phyloP scores from a whole-genome alignment of 2,888 invertebrate species.

The Drepana falcataria region DNA sequence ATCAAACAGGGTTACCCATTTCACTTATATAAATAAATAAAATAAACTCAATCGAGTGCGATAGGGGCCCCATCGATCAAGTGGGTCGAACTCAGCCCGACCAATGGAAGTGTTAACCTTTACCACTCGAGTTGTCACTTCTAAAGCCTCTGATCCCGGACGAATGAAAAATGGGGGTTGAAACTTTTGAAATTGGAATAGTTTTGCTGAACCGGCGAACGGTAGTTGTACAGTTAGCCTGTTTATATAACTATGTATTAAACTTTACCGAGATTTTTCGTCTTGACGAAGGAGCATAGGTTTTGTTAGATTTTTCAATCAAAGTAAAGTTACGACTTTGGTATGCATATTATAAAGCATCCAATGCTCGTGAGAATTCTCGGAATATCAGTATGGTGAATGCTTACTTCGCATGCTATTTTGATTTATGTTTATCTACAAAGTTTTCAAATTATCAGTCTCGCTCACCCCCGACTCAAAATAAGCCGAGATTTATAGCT shows the following conservation, averaged over 20 bases:
- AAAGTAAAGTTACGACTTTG: no score
- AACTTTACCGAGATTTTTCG: neutral
- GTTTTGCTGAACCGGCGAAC: constrained; percentile 35
- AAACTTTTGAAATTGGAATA: constrained; percentile 52
- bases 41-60: neutral
- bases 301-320: no score
- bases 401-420: no score
- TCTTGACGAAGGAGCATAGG: no score
- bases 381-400: no score
- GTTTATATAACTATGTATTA: neutral
- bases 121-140: constrained; percentile 27
- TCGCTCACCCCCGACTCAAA: no score
- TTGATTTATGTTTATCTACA: no score
- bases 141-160: constrained; percentile 33
- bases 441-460: no score
- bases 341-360: no score
- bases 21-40: neutral
- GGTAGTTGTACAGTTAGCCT: constrained; percentile 6
- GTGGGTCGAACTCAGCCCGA: constrained; percentile 8
- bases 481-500: no score
- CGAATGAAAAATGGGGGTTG: constrained; percentile 49
- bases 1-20: neutral
- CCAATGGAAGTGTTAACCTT: constrained; percentile 24
- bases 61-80: constrained; percentile 9
- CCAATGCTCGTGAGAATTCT: no score